Conservation (phyloP, 2,113 vertebrate genomes). For the Myotis davidii region DNA sequence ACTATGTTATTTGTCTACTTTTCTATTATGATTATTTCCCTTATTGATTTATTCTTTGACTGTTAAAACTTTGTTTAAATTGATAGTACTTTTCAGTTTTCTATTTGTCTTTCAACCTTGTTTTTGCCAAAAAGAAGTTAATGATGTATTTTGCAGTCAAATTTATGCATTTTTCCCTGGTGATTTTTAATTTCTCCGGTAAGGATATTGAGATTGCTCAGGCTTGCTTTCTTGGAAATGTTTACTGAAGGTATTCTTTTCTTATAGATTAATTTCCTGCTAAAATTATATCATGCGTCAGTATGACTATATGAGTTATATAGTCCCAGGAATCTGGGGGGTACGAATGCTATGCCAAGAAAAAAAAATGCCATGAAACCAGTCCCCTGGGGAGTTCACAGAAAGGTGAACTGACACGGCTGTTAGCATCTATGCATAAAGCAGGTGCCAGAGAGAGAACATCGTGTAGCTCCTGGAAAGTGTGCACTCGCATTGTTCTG, state of each 20-base stretch:
- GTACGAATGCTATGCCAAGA: not conserved
- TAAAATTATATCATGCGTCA: not conserved
- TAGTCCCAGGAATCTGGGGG: not conserved
- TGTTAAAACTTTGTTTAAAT: constrained; percentile 19
- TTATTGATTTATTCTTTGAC: not conserved
- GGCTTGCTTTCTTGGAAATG: constrained; percentile 17
- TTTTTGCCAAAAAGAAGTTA: not conserved
- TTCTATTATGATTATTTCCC: not conserved
- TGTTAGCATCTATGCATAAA: not conserved
- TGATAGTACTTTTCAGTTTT: not conserved
- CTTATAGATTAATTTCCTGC: not conserved
- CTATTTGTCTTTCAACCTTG: constrained; percentile 26
- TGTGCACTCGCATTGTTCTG: not conserved
- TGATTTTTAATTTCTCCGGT: constrained; percentile 25
- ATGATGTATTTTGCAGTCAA: not conserved
- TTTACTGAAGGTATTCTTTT: not conserved
- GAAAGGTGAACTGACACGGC: not conserved
- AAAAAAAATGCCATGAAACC: not conserved
- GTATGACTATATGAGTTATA: too few species aligned
- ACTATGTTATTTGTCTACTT: not conserved
- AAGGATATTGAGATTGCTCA: not conserved
- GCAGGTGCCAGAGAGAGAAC: not conserved
- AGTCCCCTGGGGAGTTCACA: not conserved
- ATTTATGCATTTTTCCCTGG: constrained; percentile 8
- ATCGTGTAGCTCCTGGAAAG: not conserved